Conservation (phyloP, 2,888 invertebrate genomes). For the Protophormia terraenovae region DNA sequence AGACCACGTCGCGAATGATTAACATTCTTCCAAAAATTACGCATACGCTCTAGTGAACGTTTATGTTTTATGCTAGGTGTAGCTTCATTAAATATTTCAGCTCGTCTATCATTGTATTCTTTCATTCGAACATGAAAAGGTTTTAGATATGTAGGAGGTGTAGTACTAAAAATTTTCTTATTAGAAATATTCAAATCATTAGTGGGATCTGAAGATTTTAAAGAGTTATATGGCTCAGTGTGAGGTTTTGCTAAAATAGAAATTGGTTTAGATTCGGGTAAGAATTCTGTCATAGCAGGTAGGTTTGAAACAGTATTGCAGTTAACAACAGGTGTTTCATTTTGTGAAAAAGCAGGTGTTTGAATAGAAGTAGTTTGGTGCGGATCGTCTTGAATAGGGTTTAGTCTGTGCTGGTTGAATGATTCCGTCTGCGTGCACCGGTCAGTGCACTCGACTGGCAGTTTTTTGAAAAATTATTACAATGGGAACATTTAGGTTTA, state of each 20-base stretch:
- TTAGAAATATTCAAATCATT: neutral
- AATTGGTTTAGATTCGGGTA: too few species aligned
- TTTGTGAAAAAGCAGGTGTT: neutral
- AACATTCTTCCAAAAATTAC: neutral
- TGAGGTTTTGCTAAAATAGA: too few species aligned
- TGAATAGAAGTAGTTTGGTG: neutral
- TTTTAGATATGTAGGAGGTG: neutral
- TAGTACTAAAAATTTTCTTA: too few species aligned
- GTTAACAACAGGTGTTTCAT: too few species aligned
- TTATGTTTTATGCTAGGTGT: neutral
- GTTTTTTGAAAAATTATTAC: conserved; percentile 18
- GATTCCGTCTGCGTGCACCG: neutral
- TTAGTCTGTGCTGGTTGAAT: neutral
- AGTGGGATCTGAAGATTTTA: neutral
- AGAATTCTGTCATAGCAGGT: too few species aligned
- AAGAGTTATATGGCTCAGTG: neutral
- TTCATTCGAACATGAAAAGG: neutral
- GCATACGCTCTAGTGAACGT: neutral
- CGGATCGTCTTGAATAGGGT: too few species aligned
- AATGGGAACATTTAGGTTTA: neutral
- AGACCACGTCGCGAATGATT: neutral
- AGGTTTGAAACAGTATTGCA: too few species aligned
- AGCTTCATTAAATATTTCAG: neutral
- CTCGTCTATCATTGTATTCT: neutral
- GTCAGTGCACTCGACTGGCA: neutral